Evolutionary conservation across 2,888 invertebrate genomes (phyloP), one percentile per base, ranked within the genome.

Genomic region (Coelopa pilipes): DNA sequence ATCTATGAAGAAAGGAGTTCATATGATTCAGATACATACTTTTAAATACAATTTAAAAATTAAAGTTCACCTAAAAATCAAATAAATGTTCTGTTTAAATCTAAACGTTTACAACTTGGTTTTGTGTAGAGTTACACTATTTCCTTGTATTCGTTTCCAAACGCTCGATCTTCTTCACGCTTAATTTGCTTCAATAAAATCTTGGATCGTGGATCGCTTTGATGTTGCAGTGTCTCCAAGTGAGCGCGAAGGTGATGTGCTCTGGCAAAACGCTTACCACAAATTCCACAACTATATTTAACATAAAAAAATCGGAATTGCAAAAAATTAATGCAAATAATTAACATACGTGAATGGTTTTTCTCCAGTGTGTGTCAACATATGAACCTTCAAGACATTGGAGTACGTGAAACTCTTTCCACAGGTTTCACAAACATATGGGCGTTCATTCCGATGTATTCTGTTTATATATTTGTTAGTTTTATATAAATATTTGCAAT

Each of bases 341-440:
- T 11, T n/a, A 49, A 74, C 78, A 77, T 81, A 86, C 82, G 73
- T 75, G 59, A 83, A 86, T 0, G 86, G 86, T 71, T 86, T 87
- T 76, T 87, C 87, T n/a, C 87, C 87, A 0, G 87, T 87, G 70
- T 87, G 87, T 2, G 84, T 87, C 75, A 85, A 80, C 69, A 81
- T 80, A 74, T 87, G 87, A 1, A 82, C 82, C 71, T 86, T 87
- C 0, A 87, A 79, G 3, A 87, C 87, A 76, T 85, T 86, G 15
- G 87, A 83, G 73, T 87, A 87, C 1, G 86, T 86, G 53, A 88
- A 88, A 3, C 81, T 82, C 79, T 88, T 88, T 4, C 84, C 86
- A 73, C 87, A 88, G 0, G 83, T 84, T 47, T 81, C 80, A 60
- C 87, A 87, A 17, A 76, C 78, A 74, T 86, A 87, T 7, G 83